Evolutionary conservation across 2,797 vertebrate genomes (phyloP), one percentile per base, ranked within the genome.

Genomic region (Anguilla anguilla): DNA sequence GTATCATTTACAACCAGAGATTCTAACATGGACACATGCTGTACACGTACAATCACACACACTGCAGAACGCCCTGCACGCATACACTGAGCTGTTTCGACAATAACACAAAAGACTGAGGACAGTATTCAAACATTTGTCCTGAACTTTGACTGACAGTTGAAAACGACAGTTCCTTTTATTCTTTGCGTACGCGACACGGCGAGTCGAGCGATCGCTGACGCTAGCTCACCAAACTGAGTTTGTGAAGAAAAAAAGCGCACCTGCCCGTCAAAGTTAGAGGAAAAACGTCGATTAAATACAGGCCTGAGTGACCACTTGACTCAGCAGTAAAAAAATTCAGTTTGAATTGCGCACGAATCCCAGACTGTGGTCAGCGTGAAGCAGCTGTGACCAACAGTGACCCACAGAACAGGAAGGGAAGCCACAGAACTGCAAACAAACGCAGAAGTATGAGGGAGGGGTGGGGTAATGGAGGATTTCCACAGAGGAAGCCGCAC

Each of bases 371-470:
- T 82, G 67, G 67, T 11, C 22, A 31, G 13, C 53, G n/a, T 83
- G 46, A n/a, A 55, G 53, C 53, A 53, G 51, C 17, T 85, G 55
- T 64, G 28, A 64, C 19, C 59, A 64, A 39, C 35, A 35, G 64
- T 90, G 89, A 90, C 89, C 85, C 88, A 49, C 57, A 85, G 87
- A 72, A 89, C 59, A 90, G 89, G 91, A 89, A 81, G 67, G 57
- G 83, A 82, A 22, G 19, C 35, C 84, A 51, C 64, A 55, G 84
- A 86, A 83, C 74, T 82, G 69, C 43, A 89, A 83, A 89, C 67
- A 81, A 69, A 61, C 28, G 67, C 11, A 64, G 3, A 61, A 83
- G 81, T n/a, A 79, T 72, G 85, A 55, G 46, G 84, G 43, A 49
- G 10, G 49, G 35, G 31, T n/a, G 35, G 35, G 13, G 2, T 28